phyloP scores from a whole-genome alignment of 2,113 vertebrate genomes.

The Dissostichus mawsoni region DNA sequence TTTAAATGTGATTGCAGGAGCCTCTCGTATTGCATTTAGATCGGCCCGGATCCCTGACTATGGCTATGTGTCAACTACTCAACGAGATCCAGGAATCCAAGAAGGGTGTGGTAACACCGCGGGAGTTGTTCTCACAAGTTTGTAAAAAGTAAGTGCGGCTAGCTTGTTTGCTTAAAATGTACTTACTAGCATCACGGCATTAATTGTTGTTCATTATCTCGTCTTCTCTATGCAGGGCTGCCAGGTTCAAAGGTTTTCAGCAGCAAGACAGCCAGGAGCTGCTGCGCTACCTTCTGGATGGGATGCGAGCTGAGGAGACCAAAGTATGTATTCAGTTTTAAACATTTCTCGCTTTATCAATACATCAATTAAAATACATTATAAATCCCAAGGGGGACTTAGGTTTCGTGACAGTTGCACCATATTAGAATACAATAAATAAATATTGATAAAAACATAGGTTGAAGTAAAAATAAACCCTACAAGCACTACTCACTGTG shows the following conservation, averaged over 20 bases:
- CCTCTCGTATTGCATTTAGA: slow-evolving; percentile 88
- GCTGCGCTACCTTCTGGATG: slow-evolving; percentile 94
- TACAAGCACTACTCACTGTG: background rate
- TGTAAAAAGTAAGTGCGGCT: slow-evolving; percentile 93
- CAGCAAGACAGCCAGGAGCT: slow-evolving; percentile 99
- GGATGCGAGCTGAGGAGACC: slow-evolving; percentile 94
- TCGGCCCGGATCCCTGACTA: slow-evolving; percentile 90
- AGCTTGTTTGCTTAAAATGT: background rate
- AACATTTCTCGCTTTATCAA: background rate
- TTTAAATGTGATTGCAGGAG: slow-evolving; percentile 80
- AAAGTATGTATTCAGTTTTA: slow-evolving; percentile 81
- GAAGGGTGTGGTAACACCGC: slow-evolving; percentile 90
- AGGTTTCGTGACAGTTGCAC: background rate
- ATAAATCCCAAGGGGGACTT: background rate
- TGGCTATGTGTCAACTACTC: slow-evolving; percentile 93
- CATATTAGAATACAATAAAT: too few relatives aligned
- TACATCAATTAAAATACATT: too few relatives aligned
- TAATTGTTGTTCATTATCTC: background rate
- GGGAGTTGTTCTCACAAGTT: slow-evolving; percentile 95
- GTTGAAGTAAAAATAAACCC: too few relatives aligned
- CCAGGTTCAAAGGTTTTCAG: slow-evolving; percentile 96
- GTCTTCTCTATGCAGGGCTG: slow-evolving; percentile 83
- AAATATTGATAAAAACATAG: too few relatives aligned
- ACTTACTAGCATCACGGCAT: background rate
- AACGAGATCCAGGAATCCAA: slow-evolving; percentile 92